phyloP scores from a whole-genome alignment of 2,888 invertebrate genomes.

The Galerucella calmariensis region DNA sequence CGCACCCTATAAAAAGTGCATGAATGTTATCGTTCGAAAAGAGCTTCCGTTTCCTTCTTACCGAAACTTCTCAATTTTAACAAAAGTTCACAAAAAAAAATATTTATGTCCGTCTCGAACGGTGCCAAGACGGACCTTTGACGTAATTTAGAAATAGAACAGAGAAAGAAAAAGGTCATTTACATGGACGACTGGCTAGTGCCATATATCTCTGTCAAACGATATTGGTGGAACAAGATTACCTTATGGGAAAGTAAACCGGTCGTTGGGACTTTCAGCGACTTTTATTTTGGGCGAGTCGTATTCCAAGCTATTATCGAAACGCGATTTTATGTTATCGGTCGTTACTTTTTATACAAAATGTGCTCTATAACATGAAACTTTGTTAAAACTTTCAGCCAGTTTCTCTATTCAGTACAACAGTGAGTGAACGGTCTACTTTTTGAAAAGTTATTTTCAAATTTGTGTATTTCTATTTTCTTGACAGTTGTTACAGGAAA shows the following conservation, averaged over 20 bases:
- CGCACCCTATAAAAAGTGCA: conserved; percentile 1
- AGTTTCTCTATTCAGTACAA: neutral
- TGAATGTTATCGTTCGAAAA: conserved; percentile 14
- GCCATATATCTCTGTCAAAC: conserved; percentile 53
- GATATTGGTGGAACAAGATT: conserved; percentile 48
- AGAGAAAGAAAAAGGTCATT: conserved; percentile 55
- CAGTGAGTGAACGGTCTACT: too few relatives aligned
- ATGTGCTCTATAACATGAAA: conserved; percentile 23
- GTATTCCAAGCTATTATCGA: conserved; percentile 31
- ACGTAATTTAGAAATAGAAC: conserved; percentile 46
- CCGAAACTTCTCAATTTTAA: conserved; percentile 24
- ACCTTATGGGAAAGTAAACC: conserved; percentile 51
- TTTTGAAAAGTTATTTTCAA: too few relatives aligned
- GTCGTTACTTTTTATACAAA: conserved; percentile 32
- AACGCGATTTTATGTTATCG: conserved; percentile 34
- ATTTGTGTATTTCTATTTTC: too few relatives aligned
- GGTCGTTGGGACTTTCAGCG: conserved; percentile 41
- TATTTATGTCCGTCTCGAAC: conserved; percentile 27
- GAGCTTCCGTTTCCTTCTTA: conserved; percentile 6
- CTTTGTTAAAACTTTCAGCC: neutral
- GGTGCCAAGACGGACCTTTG: conserved; percentile 47
- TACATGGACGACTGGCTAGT: conserved; percentile 52
- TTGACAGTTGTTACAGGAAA: too few relatives aligned
- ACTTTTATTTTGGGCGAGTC: conserved; percentile 36
- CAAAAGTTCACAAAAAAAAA: conserved; percentile 36